Conservation (phyloP, 2,797 vertebrate genomes). For the Lepus townsendii region DNA sequence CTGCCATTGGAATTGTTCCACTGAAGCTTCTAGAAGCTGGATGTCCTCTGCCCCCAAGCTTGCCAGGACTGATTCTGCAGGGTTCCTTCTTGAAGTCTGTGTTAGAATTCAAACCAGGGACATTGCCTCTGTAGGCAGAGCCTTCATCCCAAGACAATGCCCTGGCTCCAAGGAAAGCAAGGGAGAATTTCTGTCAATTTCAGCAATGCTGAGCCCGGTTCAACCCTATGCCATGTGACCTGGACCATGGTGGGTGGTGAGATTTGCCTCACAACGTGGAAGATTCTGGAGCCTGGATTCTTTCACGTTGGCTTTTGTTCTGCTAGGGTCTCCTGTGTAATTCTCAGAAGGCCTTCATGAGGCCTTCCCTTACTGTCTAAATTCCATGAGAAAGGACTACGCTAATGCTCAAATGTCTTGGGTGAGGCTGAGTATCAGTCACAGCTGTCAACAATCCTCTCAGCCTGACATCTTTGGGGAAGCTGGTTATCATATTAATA, state of each 20-base stretch:
- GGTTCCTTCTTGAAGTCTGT: neutral
- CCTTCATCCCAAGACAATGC: neutral
- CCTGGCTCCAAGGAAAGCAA: neutral
- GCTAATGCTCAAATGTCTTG: neutral
- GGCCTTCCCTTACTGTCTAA: neutral
- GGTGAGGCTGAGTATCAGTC: neutral
- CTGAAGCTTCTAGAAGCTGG: neutral
- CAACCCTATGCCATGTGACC: no score
- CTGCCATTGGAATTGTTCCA: neutral
- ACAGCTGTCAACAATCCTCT: neutral
- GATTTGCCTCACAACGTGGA: neutral
- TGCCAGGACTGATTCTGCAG: neutral
- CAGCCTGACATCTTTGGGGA: neutral
- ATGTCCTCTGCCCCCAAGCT: neutral
- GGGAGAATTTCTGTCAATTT: neutral
- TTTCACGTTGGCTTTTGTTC: slow-evolving; percentile 9
- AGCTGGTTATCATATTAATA: slow-evolving; percentile 37
- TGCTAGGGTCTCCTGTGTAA: neutral
- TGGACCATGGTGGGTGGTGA: neutral
- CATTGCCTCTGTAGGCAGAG: neutral
- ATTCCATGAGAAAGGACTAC: neutral
- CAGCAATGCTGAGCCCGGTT: neutral
- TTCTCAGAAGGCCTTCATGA: neutral
- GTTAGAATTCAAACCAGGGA: neutral
- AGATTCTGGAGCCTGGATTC: neutral